Base-by-base conservation (phyloP, 92 coral and sea anemone species). In the Bergia puertoricense region DNA sequence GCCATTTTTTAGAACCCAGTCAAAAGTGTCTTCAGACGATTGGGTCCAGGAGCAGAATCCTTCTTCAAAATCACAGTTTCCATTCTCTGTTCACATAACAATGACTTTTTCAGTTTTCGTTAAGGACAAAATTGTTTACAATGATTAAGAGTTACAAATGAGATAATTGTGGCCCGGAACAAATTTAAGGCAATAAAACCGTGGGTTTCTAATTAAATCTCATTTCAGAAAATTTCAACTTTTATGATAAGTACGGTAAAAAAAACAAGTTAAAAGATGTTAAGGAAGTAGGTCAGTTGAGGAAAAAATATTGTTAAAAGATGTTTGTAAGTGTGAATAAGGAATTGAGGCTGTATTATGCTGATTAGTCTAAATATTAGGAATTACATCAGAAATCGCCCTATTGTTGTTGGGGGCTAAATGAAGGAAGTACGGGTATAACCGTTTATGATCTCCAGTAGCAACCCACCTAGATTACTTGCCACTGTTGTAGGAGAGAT, bases 31-130 rank as follows among this genome's bases (percentile, higher is more conserved):
- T 10, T 79, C 69, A 50, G 67, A 11, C 11, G 83, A 79, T 79
- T 79, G 83, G 20, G 41, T 79, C 83, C 83, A 79, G 69, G 57
- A 37, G 37, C 83, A 79, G 22, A 79, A 51, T 37, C 83, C 83
- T 42, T 14, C 50, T 30, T 79, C 83, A 79, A 79, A 79, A 39
- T 79, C 67, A 54, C 83, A 79, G 45, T 79, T 57, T 44, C 14
- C 76, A 40, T 8, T 36, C 44, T 45, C 81, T 77, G 81, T 77
- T 77, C 57, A 42, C 8, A 23, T 15, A 38, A 51, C 42, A 39
- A 62, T 1, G 0, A 39, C 41, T 8, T 6, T 39, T 13, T 76
- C 14, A 62, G 30, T 6, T 77, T 81, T 8, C 7, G 1, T 59
- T 81, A 40, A 57, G 48, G 16, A 54, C 1, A 62, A 59, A 41